These are phyloP conservation scores for Drosophila sordidula DNA, from an alignment of 2,888 invertebrate genomes.

Conservation along the genomic window DNA sequence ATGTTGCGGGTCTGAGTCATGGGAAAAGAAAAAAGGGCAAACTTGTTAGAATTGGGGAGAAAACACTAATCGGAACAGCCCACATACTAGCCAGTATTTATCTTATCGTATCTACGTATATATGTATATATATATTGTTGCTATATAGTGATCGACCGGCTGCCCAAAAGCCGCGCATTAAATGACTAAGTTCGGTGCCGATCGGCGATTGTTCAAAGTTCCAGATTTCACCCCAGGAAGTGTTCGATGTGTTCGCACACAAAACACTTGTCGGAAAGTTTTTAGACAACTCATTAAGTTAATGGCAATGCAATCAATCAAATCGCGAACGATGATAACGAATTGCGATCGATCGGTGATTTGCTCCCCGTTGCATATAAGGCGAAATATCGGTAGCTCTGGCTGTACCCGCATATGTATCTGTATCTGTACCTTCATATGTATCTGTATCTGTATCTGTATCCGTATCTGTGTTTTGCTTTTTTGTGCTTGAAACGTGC, in stretches of 20 bases:
- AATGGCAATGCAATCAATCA: slow-evolving; percentile 71
- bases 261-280: slow-evolving; percentile 71
- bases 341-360: slow-evolving; percentile 32
- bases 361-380: slow-evolving; percentile 1
- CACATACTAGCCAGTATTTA: slow-evolving; percentile 48
- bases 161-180: slow-evolving; percentile 18
- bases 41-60: slow-evolving; percentile 15
- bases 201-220: slow-evolving; percentile 33
- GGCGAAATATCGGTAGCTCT: not conserved
- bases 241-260: slow-evolving; percentile 7
- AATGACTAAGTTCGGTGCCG: slow-evolving; percentile 19
- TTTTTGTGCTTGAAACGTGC: slow-evolving; percentile 31
- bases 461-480: slow-evolving; percentile 18
- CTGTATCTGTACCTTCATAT: slow-evolving; percentile 1
- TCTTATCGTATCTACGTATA: slow-evolving; percentile 62
- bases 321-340: slow-evolving; percentile 49
- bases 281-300: slow-evolving; percentile 50
- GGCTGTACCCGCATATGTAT: slow-evolving; percentile 3
- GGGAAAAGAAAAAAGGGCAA: too few relatives aligned
- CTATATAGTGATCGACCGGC: slow-evolving; percentile 23
- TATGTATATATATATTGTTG: too few relatives aligned
- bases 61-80: slow-evolving; percentile 29
- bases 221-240: slow-evolving; percentile 51
- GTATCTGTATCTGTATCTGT: slow-evolving; percentile 1
- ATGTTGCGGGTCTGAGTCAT: slow-evolving; percentile 45